These are phyloP conservation scores for Megaleporinus macrocephalus DNA, from an alignment of 2,113 vertebrate genomes.

Conservation along the genomic window DNA sequence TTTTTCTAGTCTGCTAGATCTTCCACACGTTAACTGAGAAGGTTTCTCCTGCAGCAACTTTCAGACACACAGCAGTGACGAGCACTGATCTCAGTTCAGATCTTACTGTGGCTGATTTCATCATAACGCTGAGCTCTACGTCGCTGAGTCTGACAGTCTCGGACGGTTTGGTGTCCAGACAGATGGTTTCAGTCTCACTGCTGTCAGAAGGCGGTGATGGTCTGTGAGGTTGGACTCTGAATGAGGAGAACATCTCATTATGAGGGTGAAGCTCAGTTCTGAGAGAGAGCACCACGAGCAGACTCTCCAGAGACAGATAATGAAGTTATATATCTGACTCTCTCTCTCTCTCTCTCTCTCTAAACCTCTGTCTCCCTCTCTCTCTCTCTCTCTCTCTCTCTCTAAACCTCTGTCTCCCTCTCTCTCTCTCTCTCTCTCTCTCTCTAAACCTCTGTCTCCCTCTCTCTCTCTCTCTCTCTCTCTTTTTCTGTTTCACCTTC, in stretches of 20 bases:
- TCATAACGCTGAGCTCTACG: too few species aligned
- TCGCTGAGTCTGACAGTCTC: too few species aligned
- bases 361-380: neutral
- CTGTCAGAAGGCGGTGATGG: neutral
- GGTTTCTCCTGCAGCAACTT: too few species aligned
- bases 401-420: too few species aligned
- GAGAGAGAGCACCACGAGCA: neutral
- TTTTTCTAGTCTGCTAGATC: too few species aligned
- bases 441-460: too few species aligned
- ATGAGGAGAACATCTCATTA: neutral
- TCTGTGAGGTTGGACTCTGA: neutral
- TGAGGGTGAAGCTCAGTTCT: neutral
- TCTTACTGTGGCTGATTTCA: neutral
- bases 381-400: neutral
- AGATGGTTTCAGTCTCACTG: neutral
- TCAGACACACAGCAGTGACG: too few species aligned
- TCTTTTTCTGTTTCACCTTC: too few species aligned
- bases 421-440: too few species aligned
- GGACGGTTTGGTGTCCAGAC: neutral
- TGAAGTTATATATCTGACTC: neutral
- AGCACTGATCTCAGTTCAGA: too few species aligned
- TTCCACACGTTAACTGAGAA: too few species aligned
- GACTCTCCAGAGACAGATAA: neutral
- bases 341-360: conserved; percentile 8
- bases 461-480: too few species aligned